Percentiles rank a stretch among this genome's conserved stretches.
Evolutionary conservation across 2,888 invertebrate genomes (phyloP).

Genomic region (Eubasilissa splendida): DNA sequence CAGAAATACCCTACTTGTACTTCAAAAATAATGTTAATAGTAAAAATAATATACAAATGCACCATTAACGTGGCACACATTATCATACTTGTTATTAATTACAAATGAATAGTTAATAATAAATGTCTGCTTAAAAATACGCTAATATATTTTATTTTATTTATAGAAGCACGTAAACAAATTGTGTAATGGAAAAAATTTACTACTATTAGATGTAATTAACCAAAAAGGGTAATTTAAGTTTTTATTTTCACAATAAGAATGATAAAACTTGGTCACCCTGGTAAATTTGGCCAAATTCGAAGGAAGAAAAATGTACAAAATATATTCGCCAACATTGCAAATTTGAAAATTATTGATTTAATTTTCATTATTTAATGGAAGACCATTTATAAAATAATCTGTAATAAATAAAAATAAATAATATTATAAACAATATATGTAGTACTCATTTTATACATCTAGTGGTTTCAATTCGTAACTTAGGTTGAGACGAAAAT

Average conservation of each 20-base stretch:
- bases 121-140: no score
- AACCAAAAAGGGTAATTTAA: no score
- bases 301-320: not conserved
- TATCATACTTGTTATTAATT: no score
- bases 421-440: slow-evolving; percentile 24
- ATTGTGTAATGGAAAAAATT: no score
- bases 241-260: no score
- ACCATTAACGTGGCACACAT: not conserved
- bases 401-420: slow-evolving; percentile 40
- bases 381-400: slow-evolving; percentile 44
- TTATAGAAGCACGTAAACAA: no score
- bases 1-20: slow-evolving; percentile 4
- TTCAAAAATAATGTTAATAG: slow-evolving; percentile 5
- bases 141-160: no score
- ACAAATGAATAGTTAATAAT: no score
- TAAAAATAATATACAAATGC: slow-evolving; percentile 22
- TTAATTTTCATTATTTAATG: slow-evolving; percentile 9
- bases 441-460: not conserved
- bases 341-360: slow-evolving; percentile 1
- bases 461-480: slow-evolving; percentile 3
- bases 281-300: no score
- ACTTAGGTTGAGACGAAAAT: not conserved
- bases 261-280: no score
- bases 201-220: no score
- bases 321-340: slow-evolving; percentile 15